These are phyloP conservation scores for Sebastes oblongus DNA, from an alignment of 2,797 vertebrate species.

Conservation along the genomic window DNA sequence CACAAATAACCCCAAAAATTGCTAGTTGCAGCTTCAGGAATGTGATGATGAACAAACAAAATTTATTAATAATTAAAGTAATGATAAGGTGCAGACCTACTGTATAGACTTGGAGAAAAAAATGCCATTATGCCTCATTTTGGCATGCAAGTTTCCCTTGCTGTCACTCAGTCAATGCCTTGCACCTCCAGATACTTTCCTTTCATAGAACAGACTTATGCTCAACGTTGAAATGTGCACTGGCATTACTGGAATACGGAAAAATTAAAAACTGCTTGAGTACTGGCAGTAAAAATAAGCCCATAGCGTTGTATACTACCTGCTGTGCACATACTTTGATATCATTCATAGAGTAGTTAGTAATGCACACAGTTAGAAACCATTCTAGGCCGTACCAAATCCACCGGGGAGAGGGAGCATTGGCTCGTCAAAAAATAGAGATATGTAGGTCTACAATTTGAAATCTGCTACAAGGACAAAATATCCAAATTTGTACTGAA, in stretches of 20 bases:
- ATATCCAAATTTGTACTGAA: constrained; percentile 45
- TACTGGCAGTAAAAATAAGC: constrained; percentile 18
- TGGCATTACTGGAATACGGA: constrained; percentile 4
- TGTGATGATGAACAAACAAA: background rate
- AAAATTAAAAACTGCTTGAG: background rate
- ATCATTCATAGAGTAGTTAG: constrained; percentile 24
- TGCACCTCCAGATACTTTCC: constrained; percentile 14
- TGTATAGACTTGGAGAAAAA: background rate
- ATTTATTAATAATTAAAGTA: background rate
- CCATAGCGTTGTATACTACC: constrained; percentile 8
- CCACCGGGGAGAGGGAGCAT: background rate
- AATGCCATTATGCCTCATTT: background rate
- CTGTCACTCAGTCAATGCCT: constrained; percentile 12
- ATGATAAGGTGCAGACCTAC: background rate
- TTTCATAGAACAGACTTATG: constrained; percentile 8
- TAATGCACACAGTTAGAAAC: constrained; percentile 20
- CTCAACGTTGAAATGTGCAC: constrained; percentile 19
- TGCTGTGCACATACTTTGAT: constrained; percentile 40
- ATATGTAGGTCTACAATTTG: constrained; percentile 36
- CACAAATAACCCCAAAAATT: background rate
- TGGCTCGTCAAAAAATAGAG: constrained; percentile 32
- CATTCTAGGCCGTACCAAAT: constrained; percentile 14
- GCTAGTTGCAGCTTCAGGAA: background rate
- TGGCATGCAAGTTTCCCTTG: background rate
- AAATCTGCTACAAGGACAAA: constrained; percentile 42